Evolutionary conservation across 2,797 vertebrate genomes (phyloP).

Genomic region (Threskiornis aethiopicus): DNA sequence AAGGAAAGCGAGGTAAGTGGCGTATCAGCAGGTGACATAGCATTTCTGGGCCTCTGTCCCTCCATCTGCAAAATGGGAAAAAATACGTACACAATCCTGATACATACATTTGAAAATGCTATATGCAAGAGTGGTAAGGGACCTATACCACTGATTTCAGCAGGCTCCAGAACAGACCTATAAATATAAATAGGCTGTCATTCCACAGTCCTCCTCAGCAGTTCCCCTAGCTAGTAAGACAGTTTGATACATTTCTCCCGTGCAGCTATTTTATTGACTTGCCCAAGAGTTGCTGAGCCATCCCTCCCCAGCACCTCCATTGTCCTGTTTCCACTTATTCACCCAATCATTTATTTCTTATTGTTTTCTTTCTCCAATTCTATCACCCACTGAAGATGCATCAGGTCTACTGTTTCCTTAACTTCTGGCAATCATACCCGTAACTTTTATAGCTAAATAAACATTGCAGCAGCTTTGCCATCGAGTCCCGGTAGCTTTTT

Average conservation of each 20-base stretch:
- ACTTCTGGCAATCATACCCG: neutral
- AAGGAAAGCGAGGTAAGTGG: neutral
- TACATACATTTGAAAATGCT: neutral
- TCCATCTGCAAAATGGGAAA: neutral
- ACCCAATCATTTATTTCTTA: neutral
- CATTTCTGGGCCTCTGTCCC: neutral
- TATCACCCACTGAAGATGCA: neutral
- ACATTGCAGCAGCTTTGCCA: neutral
- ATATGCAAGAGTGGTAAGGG: neutral
- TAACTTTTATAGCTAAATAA: neutral
- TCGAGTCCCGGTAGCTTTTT: neutral
- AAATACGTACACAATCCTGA: neutral
- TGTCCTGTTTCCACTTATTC: neutral
- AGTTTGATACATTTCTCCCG: neutral
- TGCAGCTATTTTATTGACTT: neutral
- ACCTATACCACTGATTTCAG: neutral
- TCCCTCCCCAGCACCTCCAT: neutral
- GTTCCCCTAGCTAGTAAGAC: neutral
- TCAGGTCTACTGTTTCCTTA: neutral
- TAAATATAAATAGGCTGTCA: neutral
- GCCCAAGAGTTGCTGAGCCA: neutral
- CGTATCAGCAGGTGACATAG: neutral
- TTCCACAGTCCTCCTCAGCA: neutral
- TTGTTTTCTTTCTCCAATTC: neutral
- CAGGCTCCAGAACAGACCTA: neutral